phyloP scores from a whole-genome alignment of 1,140 invertebrate species.

The Chrysoperla carnea region DNA sequence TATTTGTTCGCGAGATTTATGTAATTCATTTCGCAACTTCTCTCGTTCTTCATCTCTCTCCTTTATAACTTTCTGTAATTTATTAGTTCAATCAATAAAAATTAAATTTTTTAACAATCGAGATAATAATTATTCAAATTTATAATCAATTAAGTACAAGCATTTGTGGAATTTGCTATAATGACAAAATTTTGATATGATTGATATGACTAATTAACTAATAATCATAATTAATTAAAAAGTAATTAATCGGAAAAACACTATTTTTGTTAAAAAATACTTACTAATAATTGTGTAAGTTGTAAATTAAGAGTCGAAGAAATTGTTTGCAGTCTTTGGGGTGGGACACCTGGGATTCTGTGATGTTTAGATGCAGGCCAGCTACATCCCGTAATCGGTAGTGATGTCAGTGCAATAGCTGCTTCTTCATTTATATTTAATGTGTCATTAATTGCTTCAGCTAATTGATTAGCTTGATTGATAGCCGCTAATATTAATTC shows the following conservation, averaged over 20 bases:
- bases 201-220: too few species aligned
- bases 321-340: conserved; percentile 29
- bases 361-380: conserved; percentile 15
- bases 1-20: conserved; percentile 48
- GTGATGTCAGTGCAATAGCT: conserved; percentile 16
- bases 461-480: conserved; percentile 34
- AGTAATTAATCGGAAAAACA: neutral
- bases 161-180: too few species aligned
- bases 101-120: neutral
- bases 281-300: conserved; percentile 37
- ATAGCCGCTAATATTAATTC: conserved; percentile 54
- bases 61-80: conserved; percentile 46
- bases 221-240: too few species aligned
- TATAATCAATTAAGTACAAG: too few species aligned
- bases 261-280: conserved; percentile 6
- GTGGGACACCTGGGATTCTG: conserved; percentile 29
- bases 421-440: conserved; percentile 29
- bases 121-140: conserved; percentile 1
- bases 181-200: too few species aligned
- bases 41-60: conserved; percentile 59
- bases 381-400: conserved; percentile 12
- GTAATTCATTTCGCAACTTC: conserved; percentile 48
- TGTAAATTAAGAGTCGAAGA: conserved; percentile 31
- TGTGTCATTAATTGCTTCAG: conserved; percentile 27
- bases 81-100: conserved; percentile 5